Percentiles rank a stretch among this genome's conserved stretches.
Evolutionary conservation across 2,888 invertebrate species (phyloP).

Genomic region (Tipula lateralis): DNA sequence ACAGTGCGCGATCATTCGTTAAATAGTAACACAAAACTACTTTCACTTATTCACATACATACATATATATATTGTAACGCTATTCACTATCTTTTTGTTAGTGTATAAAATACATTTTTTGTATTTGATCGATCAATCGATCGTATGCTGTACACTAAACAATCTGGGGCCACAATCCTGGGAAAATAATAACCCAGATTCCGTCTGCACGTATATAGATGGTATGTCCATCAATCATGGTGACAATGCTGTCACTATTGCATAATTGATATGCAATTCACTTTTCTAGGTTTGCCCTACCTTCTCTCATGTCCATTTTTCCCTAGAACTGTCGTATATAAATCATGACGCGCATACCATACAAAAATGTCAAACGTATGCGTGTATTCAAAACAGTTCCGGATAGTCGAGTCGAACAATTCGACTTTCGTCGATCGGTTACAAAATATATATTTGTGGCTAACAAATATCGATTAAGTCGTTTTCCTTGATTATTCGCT

Average conservation of each 20-base stretch:
- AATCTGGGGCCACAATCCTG: background rate
- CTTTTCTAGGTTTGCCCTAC: background rate
- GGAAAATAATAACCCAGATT: background rate
- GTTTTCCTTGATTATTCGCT: background rate
- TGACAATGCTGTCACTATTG: no score
- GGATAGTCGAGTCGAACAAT: background rate
- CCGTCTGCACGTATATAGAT: background rate
- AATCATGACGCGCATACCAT: no score
- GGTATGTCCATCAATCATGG: background rate
- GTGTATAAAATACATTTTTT: background rate
- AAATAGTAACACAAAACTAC: background rate
- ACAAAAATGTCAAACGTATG: no score
- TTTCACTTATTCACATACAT: background rate
- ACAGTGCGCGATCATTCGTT: background rate
- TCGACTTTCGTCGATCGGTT: background rate
- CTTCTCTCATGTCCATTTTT: no score
- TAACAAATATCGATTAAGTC: background rate
- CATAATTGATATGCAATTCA: background rate
- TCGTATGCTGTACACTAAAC: background rate
- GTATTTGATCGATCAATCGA: background rate
- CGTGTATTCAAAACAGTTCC: background rate
- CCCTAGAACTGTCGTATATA: no score
- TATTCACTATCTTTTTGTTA: background rate
- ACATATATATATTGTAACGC: background rate
- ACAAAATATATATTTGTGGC: background rate